Evolutionary conservation across 1,140 invertebrate genomes (phyloP), one percentile per base, ranked within the genome.

Genomic region (Drosophila pseudoobscura): DNA sequence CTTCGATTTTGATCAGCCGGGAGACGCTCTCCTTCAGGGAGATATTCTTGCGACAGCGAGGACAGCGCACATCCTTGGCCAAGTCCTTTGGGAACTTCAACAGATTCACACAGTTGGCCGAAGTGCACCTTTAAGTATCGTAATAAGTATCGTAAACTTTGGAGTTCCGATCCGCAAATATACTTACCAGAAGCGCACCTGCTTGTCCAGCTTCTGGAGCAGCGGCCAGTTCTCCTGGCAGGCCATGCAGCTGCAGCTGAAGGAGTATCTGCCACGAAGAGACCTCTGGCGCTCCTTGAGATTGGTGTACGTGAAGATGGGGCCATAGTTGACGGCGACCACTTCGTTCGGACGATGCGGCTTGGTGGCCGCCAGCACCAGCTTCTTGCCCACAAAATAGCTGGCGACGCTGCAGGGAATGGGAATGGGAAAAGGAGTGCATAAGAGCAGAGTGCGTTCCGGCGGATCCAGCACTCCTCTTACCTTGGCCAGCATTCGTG

Each of bases 291-390:
- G 92, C 15, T 96, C 94, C n/a, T 92, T 91, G 7, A 94, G 80
- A 17, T 80, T 92, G 49, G 93, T 94, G 70, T 95, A 94, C 5
- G 95, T 94, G 88, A 96, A 97, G 59, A 96, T 93, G 6, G 96
- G 96, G 0, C 97, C 97, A 91, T 98, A 98, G 91, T 97, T 97
- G 80, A 98, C 97, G 1, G 94, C 93, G 1, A 97, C 93, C 45
- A 94, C 85, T 39, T 96, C 94, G 0, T 95, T 95, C 1, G 93
- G 91, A 11, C 92, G 80, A 47, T 97, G 89, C 0, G 94, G 94
- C 51, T 94, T 93, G 1, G 94, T 94, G 1, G 96, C 94, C 17
- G 94, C 93, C 0, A 97, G 92, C 0, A 97, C 93, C 62, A 97
- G 95, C 35, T 93, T 93, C 56, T 94, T 94, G 0, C 96, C 96